phyloP scores from a whole-genome alignment of 2,797 vertebrate genomes.

The Sebastiscus tertius region DNA sequence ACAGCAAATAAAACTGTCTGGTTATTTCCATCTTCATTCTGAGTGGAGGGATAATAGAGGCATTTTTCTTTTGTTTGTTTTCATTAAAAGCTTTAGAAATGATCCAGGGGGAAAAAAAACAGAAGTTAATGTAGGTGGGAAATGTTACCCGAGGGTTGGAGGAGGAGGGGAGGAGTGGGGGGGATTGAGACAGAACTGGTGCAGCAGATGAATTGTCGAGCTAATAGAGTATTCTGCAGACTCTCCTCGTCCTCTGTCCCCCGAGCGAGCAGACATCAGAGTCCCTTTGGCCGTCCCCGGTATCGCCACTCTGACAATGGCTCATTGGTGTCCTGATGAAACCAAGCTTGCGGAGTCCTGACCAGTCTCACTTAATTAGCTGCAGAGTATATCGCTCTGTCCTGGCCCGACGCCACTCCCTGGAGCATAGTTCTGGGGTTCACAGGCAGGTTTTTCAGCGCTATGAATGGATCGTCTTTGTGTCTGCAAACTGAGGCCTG shows the following conservation, averaged over 20 bases:
- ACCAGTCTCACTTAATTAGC: conserved; percentile 81
- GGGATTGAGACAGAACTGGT: conserved; percentile 8
- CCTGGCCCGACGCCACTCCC: conserved; percentile 79
- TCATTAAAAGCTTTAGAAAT: conserved; percentile 42
- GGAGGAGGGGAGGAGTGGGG: neutral
- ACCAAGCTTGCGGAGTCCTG: conserved; percentile 68
- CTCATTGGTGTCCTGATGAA: conserved; percentile 75
- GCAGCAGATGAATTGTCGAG: conserved; percentile 33
- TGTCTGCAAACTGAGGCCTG: conserved; percentile 84
- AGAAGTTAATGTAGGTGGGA: conserved; percentile 32
- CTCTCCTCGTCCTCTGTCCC: conserved; percentile 19
- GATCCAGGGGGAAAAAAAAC: conserved; percentile 8
- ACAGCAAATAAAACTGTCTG: conserved; percentile 63
- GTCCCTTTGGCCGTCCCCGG: conserved; percentile 42
- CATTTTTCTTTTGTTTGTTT: conserved; percentile 42
- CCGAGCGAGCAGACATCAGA: conserved; percentile 43
- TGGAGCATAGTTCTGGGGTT: conserved; percentile 83
- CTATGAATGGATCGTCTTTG: conserved; percentile 86
- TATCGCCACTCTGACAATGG: conserved; percentile 67
- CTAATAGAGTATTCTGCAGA: conserved; percentile 37
- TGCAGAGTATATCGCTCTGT: conserved; percentile 69
- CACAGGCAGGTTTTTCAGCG: conserved; percentile 80
- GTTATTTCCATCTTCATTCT: conserved; percentile 49
- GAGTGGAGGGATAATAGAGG: conserved; percentile 45
- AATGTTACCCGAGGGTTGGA: neutral